These are phyloP conservation scores for Sphenopsis melanotis DNA, from an alignment of 2,797 vertebrate genomes.

Conservation along the genomic window DNA sequence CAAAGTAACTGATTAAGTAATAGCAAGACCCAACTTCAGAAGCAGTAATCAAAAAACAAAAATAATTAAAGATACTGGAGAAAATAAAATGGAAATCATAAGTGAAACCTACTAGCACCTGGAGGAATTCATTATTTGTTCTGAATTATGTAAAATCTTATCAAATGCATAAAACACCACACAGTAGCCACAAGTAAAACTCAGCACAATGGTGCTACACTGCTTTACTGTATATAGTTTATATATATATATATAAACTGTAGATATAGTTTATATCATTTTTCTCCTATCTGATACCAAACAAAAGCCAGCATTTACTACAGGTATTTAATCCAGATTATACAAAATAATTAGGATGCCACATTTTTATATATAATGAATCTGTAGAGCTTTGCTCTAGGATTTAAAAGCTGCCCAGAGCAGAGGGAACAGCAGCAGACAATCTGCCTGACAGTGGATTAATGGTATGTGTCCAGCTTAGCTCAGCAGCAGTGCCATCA, in stretches of 20 bases:
- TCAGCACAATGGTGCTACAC: not conserved
- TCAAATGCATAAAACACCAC: not conserved
- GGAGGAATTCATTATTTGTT: not conserved
- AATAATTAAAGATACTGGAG: not conserved
- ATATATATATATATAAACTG: too few species aligned
- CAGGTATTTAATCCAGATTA: not conserved
- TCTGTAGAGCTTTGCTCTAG: not conserved
- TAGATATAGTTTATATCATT: not conserved
- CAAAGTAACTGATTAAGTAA: not conserved
- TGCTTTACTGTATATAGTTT: not conserved
- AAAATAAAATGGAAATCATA: not conserved
- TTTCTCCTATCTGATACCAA: not conserved
- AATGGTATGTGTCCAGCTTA: not conserved
- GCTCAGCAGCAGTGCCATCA: not conserved
- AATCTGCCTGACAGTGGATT: conserved; percentile 7
- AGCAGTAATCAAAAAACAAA: not conserved
- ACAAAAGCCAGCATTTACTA: not conserved
- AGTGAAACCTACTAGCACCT: not conserved
- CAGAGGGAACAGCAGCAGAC: not conserved
- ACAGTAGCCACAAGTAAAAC: not conserved
- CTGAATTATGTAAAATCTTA: not conserved
- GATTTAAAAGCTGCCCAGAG: not conserved
- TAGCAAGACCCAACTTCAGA: not conserved
- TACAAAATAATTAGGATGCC: not conserved
- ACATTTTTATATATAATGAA: not conserved